Conservation (phyloP, 2,797 vertebrate genomes). For the Pseudochirops corinnae region DNA sequence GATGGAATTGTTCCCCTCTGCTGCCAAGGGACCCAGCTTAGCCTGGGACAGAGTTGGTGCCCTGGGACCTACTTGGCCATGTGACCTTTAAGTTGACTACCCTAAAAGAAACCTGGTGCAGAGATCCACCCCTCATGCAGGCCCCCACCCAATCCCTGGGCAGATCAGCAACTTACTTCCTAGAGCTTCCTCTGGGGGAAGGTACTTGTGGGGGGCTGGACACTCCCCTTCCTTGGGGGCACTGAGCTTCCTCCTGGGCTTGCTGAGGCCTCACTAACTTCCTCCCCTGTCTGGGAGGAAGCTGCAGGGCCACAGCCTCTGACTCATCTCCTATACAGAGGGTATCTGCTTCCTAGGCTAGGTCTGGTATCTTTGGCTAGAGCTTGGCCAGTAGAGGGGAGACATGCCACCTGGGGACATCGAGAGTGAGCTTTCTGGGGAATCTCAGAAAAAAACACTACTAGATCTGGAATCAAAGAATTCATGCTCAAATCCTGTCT, state of each 20-base stretch:
- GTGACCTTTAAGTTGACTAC: neutral
- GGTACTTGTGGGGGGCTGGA: neutral
- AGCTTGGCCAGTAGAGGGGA: neutral
- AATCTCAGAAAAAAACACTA: neutral
- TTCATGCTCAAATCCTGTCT: neutral
- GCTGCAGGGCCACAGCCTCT: slow-evolving; percentile 74
- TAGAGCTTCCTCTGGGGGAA: slow-evolving; percentile 15
- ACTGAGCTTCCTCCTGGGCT: slow-evolving; percentile 55
- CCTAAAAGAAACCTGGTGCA: slow-evolving; percentile 2
- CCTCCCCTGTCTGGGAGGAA: slow-evolving; percentile 78
- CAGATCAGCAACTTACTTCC: slow-evolving; percentile 23
- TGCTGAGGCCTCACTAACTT: slow-evolving; percentile 79
- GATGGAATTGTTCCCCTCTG: neutral
- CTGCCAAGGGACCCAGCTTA: neutral
- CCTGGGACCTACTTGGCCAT: neutral
- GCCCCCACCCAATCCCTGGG: neutral
- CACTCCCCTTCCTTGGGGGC: slow-evolving; percentile 37
- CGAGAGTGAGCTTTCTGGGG: neutral
- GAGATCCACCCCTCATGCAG: neutral
- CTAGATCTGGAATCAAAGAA: neutral
- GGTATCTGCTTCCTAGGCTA: slow-evolving; percentile 34
- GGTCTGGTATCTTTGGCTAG: slow-evolving; percentile 35
- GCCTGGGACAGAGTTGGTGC: neutral
- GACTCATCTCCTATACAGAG: slow-evolving; percentile 76
- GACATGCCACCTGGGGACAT: neutral